Conservation (phyloP, 35 echinoderm and acorn worm genomes). For the Holothuria glaberrima region DNA sequence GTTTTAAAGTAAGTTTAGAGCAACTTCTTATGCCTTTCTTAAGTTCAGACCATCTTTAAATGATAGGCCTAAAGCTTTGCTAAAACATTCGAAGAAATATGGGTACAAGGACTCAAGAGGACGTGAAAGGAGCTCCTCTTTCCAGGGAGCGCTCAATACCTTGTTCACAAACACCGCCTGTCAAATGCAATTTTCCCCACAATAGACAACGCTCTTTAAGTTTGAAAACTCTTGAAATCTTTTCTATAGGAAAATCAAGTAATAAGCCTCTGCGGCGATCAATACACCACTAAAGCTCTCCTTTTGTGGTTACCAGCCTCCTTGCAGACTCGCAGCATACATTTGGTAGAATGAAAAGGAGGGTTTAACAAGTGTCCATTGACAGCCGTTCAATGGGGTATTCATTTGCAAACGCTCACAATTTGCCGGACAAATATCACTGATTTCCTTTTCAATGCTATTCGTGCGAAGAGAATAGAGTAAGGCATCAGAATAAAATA, state of each 20-base stretch:
- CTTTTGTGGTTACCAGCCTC: constrained; percentile 10
- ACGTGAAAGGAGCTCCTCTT: too few species aligned
- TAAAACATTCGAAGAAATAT: too few species aligned
- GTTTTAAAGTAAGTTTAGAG: too few species aligned
- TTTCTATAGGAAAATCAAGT: neutral
- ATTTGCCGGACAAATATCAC: constrained; percentile 37
- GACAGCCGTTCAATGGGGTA: neutral
- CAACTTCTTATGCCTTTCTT: too few species aligned
- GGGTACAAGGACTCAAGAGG: too few species aligned
- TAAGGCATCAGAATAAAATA: constrained; percentile 4
- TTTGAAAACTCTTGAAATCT: too few species aligned
- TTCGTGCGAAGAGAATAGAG: constrained; percentile 9
- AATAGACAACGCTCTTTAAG: too few species aligned
- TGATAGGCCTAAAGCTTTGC: too few species aligned
- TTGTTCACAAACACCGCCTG: too few species aligned
- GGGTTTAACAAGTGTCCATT: constrained; percentile 34
- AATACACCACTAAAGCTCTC: constrained; percentile 1
- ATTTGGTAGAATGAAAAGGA: neutral
- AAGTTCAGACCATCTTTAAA: too few species aligned
- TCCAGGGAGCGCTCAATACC: too few species aligned
- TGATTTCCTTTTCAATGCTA: constrained; percentile 27
- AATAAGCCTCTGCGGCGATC: neutral
- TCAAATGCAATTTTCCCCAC: too few species aligned
- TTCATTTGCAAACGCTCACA: constrained; percentile 13
- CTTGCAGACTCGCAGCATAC: neutral